Evolutionary conservation across 2,797 vertebrate genomes (phyloP).

Genomic region (Parambassis ranga): DNA sequence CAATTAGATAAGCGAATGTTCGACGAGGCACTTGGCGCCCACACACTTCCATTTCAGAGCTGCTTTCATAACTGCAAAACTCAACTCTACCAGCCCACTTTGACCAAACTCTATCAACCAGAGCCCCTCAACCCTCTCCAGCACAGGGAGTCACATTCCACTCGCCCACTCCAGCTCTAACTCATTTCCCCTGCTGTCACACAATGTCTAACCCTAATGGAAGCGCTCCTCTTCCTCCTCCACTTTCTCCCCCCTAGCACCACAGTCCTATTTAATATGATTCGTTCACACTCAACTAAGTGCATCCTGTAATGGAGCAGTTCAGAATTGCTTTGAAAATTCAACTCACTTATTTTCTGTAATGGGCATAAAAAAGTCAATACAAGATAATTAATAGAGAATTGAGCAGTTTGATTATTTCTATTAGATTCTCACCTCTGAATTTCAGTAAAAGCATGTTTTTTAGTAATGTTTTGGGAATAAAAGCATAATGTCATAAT

Average conservation of each 20-base stretch:
- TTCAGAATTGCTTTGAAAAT: slow-evolving; percentile 27
- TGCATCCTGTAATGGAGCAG: not conserved
- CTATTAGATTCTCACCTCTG: slow-evolving; percentile 28
- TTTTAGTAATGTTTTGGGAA: slow-evolving; percentile 25
- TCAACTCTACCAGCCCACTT: slow-evolving; percentile 47
- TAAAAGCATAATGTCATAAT: no score
- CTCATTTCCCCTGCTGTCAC: slow-evolving; percentile 29
- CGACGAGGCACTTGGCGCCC: slow-evolving; percentile 65
- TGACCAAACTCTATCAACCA: slow-evolving; percentile 54
- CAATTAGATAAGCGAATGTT: slow-evolving; percentile 68
- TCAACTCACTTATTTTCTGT: slow-evolving; percentile 4
- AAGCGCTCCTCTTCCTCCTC: not conserved
- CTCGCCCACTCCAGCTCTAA: slow-evolving; percentile 39
- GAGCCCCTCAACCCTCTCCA: slow-evolving; percentile 35
- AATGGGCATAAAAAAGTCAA: slow-evolving; percentile 18
- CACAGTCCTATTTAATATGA: slow-evolving; percentile 8
- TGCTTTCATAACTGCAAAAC: slow-evolving; percentile 55
- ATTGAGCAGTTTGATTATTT: slow-evolving; percentile 14
- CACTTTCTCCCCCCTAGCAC: not conserved
- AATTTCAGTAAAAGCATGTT: slow-evolving; percentile 5
- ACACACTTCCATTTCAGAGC: slow-evolving; percentile 68
- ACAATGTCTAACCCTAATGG: slow-evolving; percentile 45
- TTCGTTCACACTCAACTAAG: slow-evolving; percentile 15
- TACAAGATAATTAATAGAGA: slow-evolving; percentile 1
- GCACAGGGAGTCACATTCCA: slow-evolving; percentile 40